Evolutionary conservation across 2,113 vertebrate genomes (phyloP), one percentile per base, ranked within the genome.

Genomic region (Lichenostomus cassidix): DNA sequence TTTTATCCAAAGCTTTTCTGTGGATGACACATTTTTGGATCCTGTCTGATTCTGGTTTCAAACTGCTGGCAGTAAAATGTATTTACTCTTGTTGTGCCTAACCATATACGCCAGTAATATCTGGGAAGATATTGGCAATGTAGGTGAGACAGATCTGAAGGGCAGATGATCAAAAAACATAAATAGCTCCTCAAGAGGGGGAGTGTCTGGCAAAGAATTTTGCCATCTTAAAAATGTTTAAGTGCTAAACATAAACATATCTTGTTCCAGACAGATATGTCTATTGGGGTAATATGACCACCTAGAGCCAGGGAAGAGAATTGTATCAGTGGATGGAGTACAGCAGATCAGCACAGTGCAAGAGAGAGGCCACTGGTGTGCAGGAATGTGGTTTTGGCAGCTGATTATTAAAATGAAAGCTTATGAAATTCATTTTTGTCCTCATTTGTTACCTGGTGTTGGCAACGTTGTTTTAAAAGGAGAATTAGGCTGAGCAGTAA

Each of bases 1-100:
- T 92, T 91, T 83, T 42, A 81, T 90, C 64, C 58, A 84, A 82
- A 86, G 21, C 12, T 44, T 73, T 74, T 82, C n/a, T 22, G 12
- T 37, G 7, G 14, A 28, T 95, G 77, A 89, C 83, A 89, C 5
- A 67, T 96, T 89, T 93, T 84, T 97, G 88, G 80, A 92, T 75
- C 53, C 47, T 69, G 2, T 20, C 39, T 87, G 56, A 46, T 88
- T 88, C 73, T 82, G 42, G 35, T 67, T 35, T 87, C 80, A 73
- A 39, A 86, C 24, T 94, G 50, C 65, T 92, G 89, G 92, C 94
- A 96, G 62, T 41, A 90, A 84, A 83, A 69, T 35, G 3, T 93
- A 62, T 91, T 95, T 92, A 86, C 33, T 89, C 52, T 86, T 90
- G 44, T 82, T 89, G 63, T 90, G 42, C 46, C 47, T 95, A 86